These are phyloP conservation scores for Aleiodes leptofemur DNA, from an alignment of 2,888 invertebrate genomes.

Conservation along the genomic window DNA sequence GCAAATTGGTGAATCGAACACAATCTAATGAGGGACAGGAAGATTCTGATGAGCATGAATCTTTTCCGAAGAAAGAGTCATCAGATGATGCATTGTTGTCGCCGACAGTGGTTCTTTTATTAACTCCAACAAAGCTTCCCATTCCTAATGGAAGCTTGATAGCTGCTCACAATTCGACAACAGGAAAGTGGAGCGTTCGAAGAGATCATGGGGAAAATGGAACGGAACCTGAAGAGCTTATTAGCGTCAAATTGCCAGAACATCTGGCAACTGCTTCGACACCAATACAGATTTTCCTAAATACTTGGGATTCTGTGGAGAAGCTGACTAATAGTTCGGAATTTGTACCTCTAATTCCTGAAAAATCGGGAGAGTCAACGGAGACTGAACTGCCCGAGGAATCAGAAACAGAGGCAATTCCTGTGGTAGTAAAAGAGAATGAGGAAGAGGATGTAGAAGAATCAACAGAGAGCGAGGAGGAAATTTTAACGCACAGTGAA, in stretches of 20 bases:
- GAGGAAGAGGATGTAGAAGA: slow-evolving; percentile 61
- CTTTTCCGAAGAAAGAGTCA: background rate
- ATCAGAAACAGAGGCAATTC: slow-evolving; percentile 24
- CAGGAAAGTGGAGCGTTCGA: slow-evolving; percentile 50
- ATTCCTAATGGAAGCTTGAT: slow-evolving; percentile 39
- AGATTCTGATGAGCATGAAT: slow-evolving; percentile 1
- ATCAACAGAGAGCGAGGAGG: slow-evolving; percentile 64
- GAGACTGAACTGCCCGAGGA: slow-evolving; percentile 20
- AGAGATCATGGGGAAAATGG: slow-evolving; percentile 55
- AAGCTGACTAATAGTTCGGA: slow-evolving; percentile 50
- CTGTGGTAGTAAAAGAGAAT: slow-evolving; percentile 24
- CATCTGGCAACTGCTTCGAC: slow-evolving; percentile 13
- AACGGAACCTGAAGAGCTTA: slow-evolving; percentile 54
- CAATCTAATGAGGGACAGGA: background rate
- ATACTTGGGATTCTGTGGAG: slow-evolving; percentile 55
- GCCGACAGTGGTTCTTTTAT: slow-evolving; percentile 61
- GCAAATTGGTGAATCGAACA: slow-evolving; percentile 37
- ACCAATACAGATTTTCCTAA: slow-evolving; percentile 34
- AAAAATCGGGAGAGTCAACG: slow-evolving; percentile 29
- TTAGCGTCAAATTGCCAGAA: slow-evolving; percentile 50
- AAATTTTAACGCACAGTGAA: slow-evolving; percentile 67
- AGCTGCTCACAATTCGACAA: slow-evolving; percentile 46
- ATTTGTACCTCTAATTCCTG: background rate
- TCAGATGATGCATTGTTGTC: slow-evolving; percentile 39
- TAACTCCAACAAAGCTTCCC: slow-evolving; percentile 62